Conservation (phyloP, 2,797 vertebrate species). For the Cuniculus paca region DNA sequence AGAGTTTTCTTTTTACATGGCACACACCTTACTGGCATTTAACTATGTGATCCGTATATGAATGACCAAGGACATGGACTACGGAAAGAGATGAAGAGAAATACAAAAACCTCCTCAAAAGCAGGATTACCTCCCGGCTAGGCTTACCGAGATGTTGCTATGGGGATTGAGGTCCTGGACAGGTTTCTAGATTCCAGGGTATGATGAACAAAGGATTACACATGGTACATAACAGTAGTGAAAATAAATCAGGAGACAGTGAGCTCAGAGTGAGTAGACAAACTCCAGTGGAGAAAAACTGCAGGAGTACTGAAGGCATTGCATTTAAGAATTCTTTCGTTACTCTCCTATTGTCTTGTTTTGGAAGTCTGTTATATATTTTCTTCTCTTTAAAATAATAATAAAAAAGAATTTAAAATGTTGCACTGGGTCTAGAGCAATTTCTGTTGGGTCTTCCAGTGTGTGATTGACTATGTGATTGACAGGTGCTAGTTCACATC, state of each 20-base stretch:
- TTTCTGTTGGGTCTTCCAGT: background rate
- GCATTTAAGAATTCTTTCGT: background rate
- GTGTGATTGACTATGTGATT: background rate
- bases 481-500: background rate
- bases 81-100: background rate
- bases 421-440: background rate
- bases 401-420: background rate
- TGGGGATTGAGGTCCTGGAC: background rate
- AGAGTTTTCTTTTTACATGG: background rate
- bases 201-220: background rate
- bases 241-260: background rate
- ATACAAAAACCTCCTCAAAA: background rate
- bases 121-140: background rate
- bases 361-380: background rate
- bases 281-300: background rate
- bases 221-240: background rate
- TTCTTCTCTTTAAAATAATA: background rate
- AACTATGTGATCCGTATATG: too few relatives aligned
- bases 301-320: background rate
- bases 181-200: background rate
- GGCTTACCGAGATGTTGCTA: background rate
- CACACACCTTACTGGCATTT: background rate
- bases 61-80: background rate
- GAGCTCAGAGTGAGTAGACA: background rate
- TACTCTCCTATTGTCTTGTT: background rate